Evolutionary conservation across 2,113 vertebrate genomes (phyloP).

Genomic region (Gavialis gangeticus): DNA sequence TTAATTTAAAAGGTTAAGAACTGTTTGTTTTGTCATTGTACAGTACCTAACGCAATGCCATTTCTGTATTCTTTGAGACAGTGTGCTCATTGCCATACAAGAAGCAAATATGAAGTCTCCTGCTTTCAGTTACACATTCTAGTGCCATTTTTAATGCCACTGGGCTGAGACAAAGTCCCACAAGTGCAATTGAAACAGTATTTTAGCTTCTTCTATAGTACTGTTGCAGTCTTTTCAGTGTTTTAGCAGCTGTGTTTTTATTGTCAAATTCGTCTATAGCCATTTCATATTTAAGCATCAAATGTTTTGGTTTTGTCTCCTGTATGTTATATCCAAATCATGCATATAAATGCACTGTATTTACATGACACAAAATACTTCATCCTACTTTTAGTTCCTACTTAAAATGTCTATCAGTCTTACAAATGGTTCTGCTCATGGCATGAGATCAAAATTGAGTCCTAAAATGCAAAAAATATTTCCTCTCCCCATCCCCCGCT

Average conservation of each 20-base stretch:
- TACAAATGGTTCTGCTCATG: neutral
- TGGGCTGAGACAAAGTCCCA: neutral
- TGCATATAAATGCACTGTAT: slow-evolving; percentile 17
- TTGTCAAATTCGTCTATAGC: slow-evolving; percentile 12
- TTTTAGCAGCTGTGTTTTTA: slow-evolving; percentile 47
- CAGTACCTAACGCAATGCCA: neutral
- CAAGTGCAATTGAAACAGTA: neutral
- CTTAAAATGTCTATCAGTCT: neutral
- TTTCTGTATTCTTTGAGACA: neutral
- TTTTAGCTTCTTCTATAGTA: neutral
- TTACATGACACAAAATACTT: slow-evolving; percentile 18
- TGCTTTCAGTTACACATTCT: neutral
- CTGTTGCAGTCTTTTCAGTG: neutral
- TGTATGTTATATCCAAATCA: neutral
- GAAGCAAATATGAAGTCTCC: neutral
- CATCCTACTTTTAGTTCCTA: neutral
- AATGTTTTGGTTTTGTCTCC: slow-evolving; percentile 22
- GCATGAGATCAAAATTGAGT: neutral
- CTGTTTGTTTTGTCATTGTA: slow-evolving; percentile 6
- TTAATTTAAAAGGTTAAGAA: neutral
- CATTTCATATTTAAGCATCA: slow-evolving; percentile 52
- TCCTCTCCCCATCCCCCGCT: neutral
- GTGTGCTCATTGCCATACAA: neutral
- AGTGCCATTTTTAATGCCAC: too few relatives aligned
- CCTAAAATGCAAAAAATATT: neutral